Percentiles rank a stretch among this genome's conserved stretches.
phyloP scores from a whole-genome alignment of 2,113 vertebrate genomes.

The Bubalus kerabau region DNA sequence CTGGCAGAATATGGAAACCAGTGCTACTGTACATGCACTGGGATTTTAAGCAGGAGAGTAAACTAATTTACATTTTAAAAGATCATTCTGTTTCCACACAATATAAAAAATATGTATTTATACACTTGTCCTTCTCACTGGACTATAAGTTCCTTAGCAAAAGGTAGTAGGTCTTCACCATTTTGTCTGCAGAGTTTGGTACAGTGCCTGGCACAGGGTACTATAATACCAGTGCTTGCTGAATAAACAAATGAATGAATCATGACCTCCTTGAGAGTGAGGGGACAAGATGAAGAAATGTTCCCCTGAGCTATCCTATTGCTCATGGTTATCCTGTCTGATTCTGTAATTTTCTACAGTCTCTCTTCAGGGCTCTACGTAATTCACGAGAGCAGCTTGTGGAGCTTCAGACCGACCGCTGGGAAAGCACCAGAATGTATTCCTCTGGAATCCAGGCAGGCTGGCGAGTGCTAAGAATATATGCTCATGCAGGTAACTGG shows the following conservation, averaged over 20 bases:
- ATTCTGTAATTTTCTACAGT: not conserved
- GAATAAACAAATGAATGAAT: not conserved
- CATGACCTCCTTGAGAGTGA: not conserved
- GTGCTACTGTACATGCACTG: not conserved
- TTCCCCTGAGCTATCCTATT: not conserved
- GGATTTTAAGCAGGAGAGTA: not conserved
- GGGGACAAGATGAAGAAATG: not conserved
- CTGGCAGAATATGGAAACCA: not conserved
- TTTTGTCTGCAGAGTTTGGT: not conserved
- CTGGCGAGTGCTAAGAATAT: not conserved
- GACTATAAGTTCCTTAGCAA: not conserved
- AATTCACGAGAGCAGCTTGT: not conserved
- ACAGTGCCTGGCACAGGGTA: not conserved
- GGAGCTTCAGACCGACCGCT: not conserved
- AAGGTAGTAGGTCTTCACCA: not conserved
- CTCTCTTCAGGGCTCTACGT: not conserved
- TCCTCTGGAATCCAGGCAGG: not conserved
- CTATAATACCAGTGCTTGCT: not conserved
- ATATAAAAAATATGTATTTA: not conserved
- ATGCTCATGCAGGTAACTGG: not conserved
- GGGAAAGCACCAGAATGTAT: not conserved
- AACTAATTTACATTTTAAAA: not conserved
- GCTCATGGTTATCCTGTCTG: not conserved
- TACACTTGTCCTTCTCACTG: not conserved
- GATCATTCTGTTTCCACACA: not conserved